Base-by-base conservation (phyloP, 2,113 vertebrate species). In the Tragelaphus buxtoni region DNA sequence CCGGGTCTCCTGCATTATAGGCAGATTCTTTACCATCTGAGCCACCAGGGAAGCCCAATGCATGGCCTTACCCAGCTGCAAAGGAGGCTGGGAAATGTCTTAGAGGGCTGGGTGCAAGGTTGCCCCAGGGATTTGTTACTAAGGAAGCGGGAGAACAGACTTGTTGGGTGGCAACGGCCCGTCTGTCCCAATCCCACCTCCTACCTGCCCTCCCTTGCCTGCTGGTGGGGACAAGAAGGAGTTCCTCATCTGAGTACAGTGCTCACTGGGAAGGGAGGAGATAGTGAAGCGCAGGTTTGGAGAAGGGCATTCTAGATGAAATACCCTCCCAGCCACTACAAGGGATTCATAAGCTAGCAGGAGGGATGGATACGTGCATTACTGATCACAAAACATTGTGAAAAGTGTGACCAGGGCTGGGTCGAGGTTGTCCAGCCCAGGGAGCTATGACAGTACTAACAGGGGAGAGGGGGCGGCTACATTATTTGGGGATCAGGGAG, bases 401-500 rank as follows among this genome's bases (percentile, higher is more conserved):
- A 30, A 49, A 42, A 87, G 47, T 13, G 61, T 30, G 32, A 32
- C 20, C 28, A 45, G 61, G 80, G 24, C 11, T 30, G n/a, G 45
- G 30, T 4, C 28, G 51, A 58, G 32, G 18, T 35, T 35, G 72
- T 55, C 28, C 10, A 63, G 63, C 39, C 13, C n/a, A 87, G 42
- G 10, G 22, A 45, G 16, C 22, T 1, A 0, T 5, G 26, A 53
- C n/a, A 24, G 63, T 24, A n/a, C 7, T 14, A n/a, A 18, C 1
- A 49, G 30, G 4, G 26, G 20, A 42, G 22, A 42, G 22, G 35
- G 39, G 35, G 42, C 14, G 76, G 30, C 17, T n/a, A 8, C 32
- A 32, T 3, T 76, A 39, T 53, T 0, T 1, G 3, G 53, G 26
- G 16, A 18, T 55, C 35, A 42, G 14, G 11, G 79, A 83, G 22